Conservation (phyloP, 2,113 vertebrate genomes). For the Martes martes region DNA sequence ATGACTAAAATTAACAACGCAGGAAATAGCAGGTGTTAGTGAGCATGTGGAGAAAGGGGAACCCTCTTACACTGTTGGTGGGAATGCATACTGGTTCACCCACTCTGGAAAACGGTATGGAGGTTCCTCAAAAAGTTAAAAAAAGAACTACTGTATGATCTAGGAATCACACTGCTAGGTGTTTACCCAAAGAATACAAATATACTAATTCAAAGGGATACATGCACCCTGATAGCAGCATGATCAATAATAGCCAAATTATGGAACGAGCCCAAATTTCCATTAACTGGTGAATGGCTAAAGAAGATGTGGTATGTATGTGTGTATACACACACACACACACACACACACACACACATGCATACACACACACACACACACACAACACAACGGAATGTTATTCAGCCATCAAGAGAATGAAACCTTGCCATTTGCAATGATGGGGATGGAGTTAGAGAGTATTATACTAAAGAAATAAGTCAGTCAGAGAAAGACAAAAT, state of each 20-base stretch:
- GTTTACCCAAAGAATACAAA: neutral
- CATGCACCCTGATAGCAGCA: neutral
- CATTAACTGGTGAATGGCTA: neutral
- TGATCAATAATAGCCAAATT: neutral
- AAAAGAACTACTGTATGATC: neutral
- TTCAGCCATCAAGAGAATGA: neutral
- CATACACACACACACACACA: too few species aligned
- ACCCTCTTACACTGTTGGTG: neutral
- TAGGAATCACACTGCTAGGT: neutral
- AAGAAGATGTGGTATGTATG: neutral
- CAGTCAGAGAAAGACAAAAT: neutral
- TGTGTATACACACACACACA: too few species aligned
- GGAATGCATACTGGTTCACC: neutral
- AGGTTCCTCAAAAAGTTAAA: neutral
- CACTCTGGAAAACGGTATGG: neutral
- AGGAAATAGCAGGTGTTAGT: neutral
- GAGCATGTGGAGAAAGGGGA: neutral
- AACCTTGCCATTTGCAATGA: neutral
- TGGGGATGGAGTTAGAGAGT: neutral
- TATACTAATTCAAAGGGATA: neutral
- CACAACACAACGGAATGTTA: neutral
- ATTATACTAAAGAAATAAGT: neutral
- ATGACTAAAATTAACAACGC: neutral
- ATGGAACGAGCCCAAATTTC: neutral
- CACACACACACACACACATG: too few species aligned